Evolutionary conservation across 1,140 invertebrate genomes (phyloP).

Genomic region (Lepidurus packardi): DNA sequence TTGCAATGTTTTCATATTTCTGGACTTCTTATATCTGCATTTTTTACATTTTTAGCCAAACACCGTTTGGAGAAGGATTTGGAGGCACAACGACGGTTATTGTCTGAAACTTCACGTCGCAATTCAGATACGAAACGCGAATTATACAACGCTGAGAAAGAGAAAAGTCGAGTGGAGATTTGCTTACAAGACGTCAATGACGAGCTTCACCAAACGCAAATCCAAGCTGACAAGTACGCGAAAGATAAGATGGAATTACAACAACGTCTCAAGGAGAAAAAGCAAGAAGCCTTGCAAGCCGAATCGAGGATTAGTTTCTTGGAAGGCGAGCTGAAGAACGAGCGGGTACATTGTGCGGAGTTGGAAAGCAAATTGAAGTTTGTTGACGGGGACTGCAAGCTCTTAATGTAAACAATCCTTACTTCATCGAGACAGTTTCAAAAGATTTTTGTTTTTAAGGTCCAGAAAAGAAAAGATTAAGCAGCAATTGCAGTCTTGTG

Average conservation of each 20-base stretch:
- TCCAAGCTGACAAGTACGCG: background rate
- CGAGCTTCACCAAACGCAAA: background rate
- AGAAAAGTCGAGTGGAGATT: background rate
- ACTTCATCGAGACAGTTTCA: background rate
- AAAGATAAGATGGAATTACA: background rate
- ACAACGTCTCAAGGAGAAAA: background rate
- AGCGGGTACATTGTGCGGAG: background rate
- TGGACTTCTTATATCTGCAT: background rate
- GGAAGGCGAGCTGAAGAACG: background rate
- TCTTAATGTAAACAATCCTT: background rate
- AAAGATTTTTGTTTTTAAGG: background rate
- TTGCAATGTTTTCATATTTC: background rate
- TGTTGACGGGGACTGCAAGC: background rate
- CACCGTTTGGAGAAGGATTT: conserved; percentile 27
- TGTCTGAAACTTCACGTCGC: background rate
- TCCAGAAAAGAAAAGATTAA: background rate
- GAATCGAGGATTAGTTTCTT: background rate
- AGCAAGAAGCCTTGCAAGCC: background rate
- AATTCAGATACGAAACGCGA: background rate
- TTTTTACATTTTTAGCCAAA: conserved; percentile 4
- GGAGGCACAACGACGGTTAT: background rate
- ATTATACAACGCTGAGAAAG: background rate
- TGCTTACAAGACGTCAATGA: background rate
- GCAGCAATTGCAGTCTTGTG: background rate
- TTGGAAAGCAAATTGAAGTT: background rate